Evolutionary conservation across 2,113 vertebrate species (phyloP), one percentile per base, ranked within the genome.

Genomic region (Oryzias melastigma): DNA sequence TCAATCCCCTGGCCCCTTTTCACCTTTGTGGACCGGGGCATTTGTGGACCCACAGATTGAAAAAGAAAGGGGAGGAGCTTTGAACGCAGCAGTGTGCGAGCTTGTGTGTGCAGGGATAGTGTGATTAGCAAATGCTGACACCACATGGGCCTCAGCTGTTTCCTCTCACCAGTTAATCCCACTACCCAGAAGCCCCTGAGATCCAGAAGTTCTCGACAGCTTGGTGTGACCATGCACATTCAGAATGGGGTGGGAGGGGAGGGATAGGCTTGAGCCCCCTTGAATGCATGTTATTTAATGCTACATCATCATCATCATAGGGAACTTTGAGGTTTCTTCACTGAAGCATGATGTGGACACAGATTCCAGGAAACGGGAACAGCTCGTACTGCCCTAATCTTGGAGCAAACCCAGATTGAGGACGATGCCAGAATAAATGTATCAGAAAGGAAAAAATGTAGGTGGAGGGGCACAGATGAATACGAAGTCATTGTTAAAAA

Each of bases 71-170:
- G 45, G 29, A 54, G 46, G 41, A 65, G 60, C 63, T 56, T 45
- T 64, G 67, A 74, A 65, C 62, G 53, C 57, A 44, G 54, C 22
- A 8, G 47, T 27, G 13, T 76, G 57, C 70, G 18, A 64, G 58
- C 24, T 42, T 59, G 75, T 68, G 65, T 68, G 75, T 48, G 60
- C 46, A 43, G 73, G 51, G 22, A 19, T 56, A 65, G 79, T 65
- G 82, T 85, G 82, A 82, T 89, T 87, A 85, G 77, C 73, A 77
- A 83, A 69, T 86, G 87, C 85, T 91, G 89, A 90, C 77, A 15
- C 74, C 81, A 80, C 68, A 63, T 78, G 81, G 83, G 75, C 76
- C 85, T 90, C 84, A 91, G 88, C 87, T 89, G 80, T 89, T 91
- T 90, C 82, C 79, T 82, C 85, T 87, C 85, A 87, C 50, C 56